Evolutionary conservation across 2,888 invertebrate species (phyloP), one percentile per base, ranked within the genome.

Genomic region (Idaea dimidiata): DNA sequence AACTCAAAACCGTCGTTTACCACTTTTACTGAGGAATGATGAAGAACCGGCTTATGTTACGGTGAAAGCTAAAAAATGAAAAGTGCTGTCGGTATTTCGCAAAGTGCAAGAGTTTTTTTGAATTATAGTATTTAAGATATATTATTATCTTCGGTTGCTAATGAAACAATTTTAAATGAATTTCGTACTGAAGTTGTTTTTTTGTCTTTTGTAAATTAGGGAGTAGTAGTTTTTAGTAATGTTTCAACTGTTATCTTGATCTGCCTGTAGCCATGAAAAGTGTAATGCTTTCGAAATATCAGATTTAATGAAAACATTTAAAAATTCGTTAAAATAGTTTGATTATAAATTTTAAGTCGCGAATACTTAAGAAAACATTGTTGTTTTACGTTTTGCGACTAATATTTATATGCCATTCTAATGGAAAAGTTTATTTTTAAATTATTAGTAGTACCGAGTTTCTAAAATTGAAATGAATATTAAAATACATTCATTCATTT

Each of bases 71-170:
- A 88, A 88, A 75, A 88, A 89, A 85, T 89, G 86, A 88, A 84
- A 78, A 81, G 81, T 84, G 82, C 83, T 88, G 74, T 88, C 88
- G 90, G 89, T 90, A 87, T 89, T 89, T 88, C 91, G 87, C 82
- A 90, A 87, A 80, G 88, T 90, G 88, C 88, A 88, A 75, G 88
- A 90, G 79, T 83, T 82, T 73, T 89, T 86, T 78, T 86, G 74
- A 77, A 24, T 69, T 17, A 16, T 55, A n/a, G 16, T 55, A 10
- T 43, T 43, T 14, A 14, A 17, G 54, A 55, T 10, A 59, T 63
- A n/a, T n/a, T n/a, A n/a, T n/a, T n/a, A 62, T 58, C 14, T 24
- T 60, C 55, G 58, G 67, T 65, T 68, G 0, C 65, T 32, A 1
- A 55, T 63, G 59, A n/a, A 24, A 24, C 24, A 7, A n/a, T 14